A percentile compares a stretch with the other conserved stretches of the same genome.
phyloP scores from a whole-genome alignment of 2,113 vertebrate genomes.

The Pyxicephalus adspersus region DNA sequence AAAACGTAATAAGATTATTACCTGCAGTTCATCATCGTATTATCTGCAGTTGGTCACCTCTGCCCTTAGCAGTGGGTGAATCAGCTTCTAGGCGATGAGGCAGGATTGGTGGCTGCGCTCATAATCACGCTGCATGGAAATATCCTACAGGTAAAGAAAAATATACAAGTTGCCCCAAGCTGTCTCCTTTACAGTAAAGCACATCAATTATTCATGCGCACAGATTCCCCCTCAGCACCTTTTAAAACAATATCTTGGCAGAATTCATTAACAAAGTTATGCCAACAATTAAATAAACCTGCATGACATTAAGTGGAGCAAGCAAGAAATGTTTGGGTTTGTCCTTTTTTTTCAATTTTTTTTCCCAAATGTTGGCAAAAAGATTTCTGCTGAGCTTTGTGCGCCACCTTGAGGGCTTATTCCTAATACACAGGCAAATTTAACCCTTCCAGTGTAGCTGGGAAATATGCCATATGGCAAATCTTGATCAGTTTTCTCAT shows the following conservation, averaged over 20 bases:
- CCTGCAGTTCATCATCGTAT: slow-evolving; percentile 54
- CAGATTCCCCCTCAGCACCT: slow-evolving; percentile 42
- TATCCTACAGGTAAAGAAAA: slow-evolving; percentile 55
- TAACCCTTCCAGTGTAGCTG: not conserved
- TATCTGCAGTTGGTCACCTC: slow-evolving; percentile 53
- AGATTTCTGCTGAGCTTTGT: slow-evolving; percentile 58
- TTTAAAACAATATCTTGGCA: slow-evolving; percentile 25
- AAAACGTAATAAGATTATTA: slow-evolving; percentile 59
- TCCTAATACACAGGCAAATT: slow-evolving; percentile 55
- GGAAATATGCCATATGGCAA: not conserved
- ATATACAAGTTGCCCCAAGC: slow-evolving; percentile 35
- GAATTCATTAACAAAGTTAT: slow-evolving; percentile 49
- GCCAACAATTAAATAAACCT: slow-evolving; percentile 33
- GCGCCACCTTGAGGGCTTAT: slow-evolving; percentile 74
- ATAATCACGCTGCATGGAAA: slow-evolving; percentile 12
- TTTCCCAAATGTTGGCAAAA: not conserved
- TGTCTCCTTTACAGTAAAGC: slow-evolving; percentile 48
- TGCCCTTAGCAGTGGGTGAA: slow-evolving; percentile 32
- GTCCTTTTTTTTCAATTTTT: not conserved
- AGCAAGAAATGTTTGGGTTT: slow-evolving; percentile 58
- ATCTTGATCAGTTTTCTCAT: too few species aligned
- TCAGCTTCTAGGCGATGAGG: not conserved
- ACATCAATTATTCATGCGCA: slow-evolving; percentile 35
- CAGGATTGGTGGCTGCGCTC: not conserved
- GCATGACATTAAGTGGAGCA: slow-evolving; percentile 52